Conservation (phyloP, 2,797 vertebrate species). For the Acridotheres tristis region DNA sequence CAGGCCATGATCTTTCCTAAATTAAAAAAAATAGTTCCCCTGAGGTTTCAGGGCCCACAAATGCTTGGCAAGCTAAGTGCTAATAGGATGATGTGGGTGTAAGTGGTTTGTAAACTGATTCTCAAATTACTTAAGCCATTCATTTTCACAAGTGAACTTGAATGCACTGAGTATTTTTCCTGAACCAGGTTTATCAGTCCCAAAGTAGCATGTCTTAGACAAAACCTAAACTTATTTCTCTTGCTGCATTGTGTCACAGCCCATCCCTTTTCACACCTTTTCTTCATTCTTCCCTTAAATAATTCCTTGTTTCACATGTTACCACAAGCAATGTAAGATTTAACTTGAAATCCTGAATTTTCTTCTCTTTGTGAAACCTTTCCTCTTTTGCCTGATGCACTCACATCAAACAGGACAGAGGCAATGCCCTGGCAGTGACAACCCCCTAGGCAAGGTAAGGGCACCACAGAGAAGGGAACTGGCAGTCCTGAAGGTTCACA, state of each 20-base stretch:
- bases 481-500: background rate
- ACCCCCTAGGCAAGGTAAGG: background rate
- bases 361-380: background rate
- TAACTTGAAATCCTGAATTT: background rate
- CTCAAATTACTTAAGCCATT: background rate
- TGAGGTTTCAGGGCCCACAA: background rate
- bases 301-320: background rate
- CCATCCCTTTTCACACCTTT: background rate
- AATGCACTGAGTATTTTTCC: background rate
- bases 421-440: background rate
- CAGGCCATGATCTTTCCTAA: background rate
- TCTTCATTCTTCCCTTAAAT: background rate
- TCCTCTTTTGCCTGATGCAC: background rate
- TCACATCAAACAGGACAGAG: background rate
- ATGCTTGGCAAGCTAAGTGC: background rate
- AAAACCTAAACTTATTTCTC: background rate
- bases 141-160: background rate
- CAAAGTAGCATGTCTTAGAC: background rate
- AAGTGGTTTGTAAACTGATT: background rate
- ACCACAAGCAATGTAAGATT: background rate
- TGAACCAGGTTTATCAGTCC: background rate
- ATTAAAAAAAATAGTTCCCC: rapidly evolving
- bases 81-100: background rate
- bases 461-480: background rate
- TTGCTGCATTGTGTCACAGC: background rate